Conservation (phyloP, 2,888 invertebrate species). For the Pristionchus entomophagus region DNA sequence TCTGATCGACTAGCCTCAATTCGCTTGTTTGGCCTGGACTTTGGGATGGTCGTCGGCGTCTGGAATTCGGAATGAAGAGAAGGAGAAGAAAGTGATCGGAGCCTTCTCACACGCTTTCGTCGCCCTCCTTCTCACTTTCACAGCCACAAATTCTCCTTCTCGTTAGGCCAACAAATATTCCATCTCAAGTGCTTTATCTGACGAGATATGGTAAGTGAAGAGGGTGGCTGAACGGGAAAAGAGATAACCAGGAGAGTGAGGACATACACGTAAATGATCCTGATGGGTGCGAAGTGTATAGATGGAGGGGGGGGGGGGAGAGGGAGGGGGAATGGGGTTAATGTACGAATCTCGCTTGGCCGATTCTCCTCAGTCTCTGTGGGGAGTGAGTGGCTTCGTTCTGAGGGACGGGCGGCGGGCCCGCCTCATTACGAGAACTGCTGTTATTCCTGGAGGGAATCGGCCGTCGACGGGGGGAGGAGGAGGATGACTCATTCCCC, state of each 20-base stretch:
- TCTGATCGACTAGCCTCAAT: neutral
- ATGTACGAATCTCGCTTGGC: conserved; percentile 25
- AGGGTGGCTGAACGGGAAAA: no score
- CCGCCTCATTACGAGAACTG: neutral
- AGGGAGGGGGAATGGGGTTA: neutral
- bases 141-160: conserved; percentile 1
- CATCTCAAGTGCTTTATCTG: conserved; percentile 41
- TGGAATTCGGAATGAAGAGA: no score
- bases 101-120: conserved; percentile 42
- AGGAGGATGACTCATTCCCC: conserved; percentile 16
- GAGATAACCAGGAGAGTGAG: neutral
- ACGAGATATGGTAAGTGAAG: neutral
- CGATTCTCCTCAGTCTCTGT: neutral
- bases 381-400: neutral
- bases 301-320: neutral
- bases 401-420: neutral
- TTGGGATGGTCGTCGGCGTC: neutral
- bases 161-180: conserved; percentile 11
- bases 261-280: conserved; percentile 37
- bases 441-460: neutral
- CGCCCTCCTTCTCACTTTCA: conserved; percentile 40
- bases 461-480: no score
- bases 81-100: conserved; percentile 26
- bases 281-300: conserved; percentile 15
- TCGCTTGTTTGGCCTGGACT: neutral